Percentiles rank a stretch among this genome's conserved stretches.
Evolutionary conservation across 2,797 vertebrate genomes (phyloP).

Genomic region (Sebastes nivosus): DNA sequence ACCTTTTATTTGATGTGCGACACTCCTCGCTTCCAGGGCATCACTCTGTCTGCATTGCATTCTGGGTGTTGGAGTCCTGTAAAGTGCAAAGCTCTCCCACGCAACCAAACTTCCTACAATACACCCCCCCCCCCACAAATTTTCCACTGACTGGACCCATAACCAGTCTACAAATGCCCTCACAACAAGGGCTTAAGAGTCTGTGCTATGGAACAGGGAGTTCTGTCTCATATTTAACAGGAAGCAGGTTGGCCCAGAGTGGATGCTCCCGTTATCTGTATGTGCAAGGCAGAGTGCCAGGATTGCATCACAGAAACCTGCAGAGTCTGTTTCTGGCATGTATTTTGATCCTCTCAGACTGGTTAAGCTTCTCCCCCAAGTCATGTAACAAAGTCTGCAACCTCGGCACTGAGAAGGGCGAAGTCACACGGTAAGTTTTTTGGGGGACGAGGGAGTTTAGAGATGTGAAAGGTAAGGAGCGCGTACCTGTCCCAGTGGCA

Average conservation of each 20-base stretch:
- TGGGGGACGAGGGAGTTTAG: slow-evolving; percentile 80
- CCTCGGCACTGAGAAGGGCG: slow-evolving; percentile 63
- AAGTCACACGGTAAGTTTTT: slow-evolving; percentile 72
- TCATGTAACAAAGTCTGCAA: slow-evolving; percentile 78
- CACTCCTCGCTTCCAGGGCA: slow-evolving; percentile 87
- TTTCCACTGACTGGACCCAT: slow-evolving; percentile 67
- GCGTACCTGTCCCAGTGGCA: slow-evolving; percentile 99
- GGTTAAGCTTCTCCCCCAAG: slow-evolving; percentile 77
- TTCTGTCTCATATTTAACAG: slow-evolving; percentile 71
- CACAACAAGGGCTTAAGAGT: slow-evolving; percentile 62
- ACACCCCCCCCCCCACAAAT: slow-evolving; percentile 60
- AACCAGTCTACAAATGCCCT: slow-evolving; percentile 66
- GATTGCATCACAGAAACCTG: slow-evolving; percentile 72
- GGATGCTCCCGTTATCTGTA: slow-evolving; percentile 74
- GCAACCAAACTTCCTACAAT: slow-evolving; percentile 87
- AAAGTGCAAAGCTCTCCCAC: slow-evolving; percentile 98
- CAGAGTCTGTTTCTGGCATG: slow-evolving; percentile 74
- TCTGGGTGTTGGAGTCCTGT: slow-evolving; percentile 91
- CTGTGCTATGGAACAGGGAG: slow-evolving; percentile 68
- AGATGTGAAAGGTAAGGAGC: slow-evolving; percentile 90
- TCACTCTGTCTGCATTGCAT: slow-evolving; percentile 83
- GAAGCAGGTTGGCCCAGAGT: slow-evolving; percentile 78
- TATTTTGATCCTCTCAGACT: slow-evolving; percentile 70
- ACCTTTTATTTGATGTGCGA: slow-evolving; percentile 87
- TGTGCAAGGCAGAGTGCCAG: slow-evolving; percentile 64